Evolutionary conservation across 2,888 invertebrate species (phyloP).

Genomic region (Branchipolynoe longqiensis): DNA sequence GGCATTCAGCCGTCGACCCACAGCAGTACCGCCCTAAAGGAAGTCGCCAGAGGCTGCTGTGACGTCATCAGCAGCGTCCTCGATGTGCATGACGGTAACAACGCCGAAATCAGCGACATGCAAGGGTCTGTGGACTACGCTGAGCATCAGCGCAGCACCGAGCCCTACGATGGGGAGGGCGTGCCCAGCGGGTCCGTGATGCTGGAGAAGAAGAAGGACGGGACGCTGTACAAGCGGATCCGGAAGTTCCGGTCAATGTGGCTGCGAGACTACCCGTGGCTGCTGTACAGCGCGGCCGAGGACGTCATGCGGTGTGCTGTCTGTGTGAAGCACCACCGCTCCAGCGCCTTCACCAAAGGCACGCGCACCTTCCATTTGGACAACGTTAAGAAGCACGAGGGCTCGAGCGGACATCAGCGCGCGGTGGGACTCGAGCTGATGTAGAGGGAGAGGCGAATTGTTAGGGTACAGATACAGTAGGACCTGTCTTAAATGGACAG

Average conservation of each 20-base stretch:
- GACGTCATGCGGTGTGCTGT: slow-evolving; percentile 14
- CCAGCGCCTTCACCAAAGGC: slow-evolving; percentile 22
- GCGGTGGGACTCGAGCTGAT: not conserved
- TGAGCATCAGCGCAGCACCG: not conserved
- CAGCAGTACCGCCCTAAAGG: not conserved
- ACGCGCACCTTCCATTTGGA: slow-evolving; percentile 31
- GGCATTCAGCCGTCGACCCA: not conserved
- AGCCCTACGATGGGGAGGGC: not conserved
- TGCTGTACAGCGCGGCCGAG: slow-evolving; percentile 8
- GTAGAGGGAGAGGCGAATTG: no score
- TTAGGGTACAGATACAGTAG: no score
- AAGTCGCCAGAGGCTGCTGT: not conserved
- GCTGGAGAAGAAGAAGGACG: slow-evolving; percentile 11
- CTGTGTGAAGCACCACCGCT: slow-evolving; percentile 17
- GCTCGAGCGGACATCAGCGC: not conserved
- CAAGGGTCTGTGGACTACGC: not conserved
- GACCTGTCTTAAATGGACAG: no score
- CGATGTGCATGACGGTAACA: not conserved
- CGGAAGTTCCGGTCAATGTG: slow-evolving; percentile 12
- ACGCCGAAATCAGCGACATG: not conserved
- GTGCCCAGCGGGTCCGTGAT: slow-evolving; percentile 5
- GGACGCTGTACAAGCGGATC: not conserved
- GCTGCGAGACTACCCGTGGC: slow-evolving; percentile 21
- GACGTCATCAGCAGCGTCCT: not conserved
- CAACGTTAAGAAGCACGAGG: slow-evolving; percentile 16